A percentile compares a stretch with the other conserved stretches of the same genome.
Conservation (phyloP, 2,888 invertebrate species). For the Strigamia crassipes region DNA sequence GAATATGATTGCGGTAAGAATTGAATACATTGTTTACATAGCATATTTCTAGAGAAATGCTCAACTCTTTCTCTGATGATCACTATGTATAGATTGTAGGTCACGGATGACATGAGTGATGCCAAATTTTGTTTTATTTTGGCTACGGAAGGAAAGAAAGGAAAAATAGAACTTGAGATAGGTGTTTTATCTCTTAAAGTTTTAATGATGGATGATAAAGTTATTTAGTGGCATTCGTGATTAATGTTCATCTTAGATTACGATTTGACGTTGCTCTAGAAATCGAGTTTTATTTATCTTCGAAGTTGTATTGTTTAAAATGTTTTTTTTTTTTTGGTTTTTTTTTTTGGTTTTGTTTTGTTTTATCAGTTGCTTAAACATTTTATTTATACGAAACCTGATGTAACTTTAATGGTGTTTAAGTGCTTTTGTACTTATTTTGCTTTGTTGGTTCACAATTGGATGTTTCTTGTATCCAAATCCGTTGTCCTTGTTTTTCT, state of each 20-base stretch:
- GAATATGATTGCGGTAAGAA: constrained; percentile 66
- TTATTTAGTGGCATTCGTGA: not conserved
- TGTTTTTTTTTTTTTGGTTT: too few species aligned
- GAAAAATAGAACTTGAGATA: not conserved
- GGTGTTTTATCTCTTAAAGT: not conserved
- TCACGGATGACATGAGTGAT: not conserved
- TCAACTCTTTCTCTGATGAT: not conserved
- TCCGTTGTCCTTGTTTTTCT: not conserved
- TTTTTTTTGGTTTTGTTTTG: too few species aligned
- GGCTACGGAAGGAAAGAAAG: not conserved
- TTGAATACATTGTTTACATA: too few species aligned
- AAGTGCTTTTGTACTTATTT: not conserved
- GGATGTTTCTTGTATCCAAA: too few species aligned
- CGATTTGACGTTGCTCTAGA: too few species aligned
- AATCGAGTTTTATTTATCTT: too few species aligned
- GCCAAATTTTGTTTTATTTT: not conserved
- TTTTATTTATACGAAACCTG: not conserved
- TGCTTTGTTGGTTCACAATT: not conserved
- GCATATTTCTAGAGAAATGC: not conserved
- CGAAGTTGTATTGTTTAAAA: too few species aligned
- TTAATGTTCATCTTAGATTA: not conserved
- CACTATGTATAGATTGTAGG: not conserved
- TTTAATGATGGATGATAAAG: not conserved
- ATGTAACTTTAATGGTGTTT: not conserved
- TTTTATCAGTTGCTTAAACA: too few species aligned